Conservation (phyloP, 2,888 invertebrate species). For the Nasonovia ribisnigri region DNA sequence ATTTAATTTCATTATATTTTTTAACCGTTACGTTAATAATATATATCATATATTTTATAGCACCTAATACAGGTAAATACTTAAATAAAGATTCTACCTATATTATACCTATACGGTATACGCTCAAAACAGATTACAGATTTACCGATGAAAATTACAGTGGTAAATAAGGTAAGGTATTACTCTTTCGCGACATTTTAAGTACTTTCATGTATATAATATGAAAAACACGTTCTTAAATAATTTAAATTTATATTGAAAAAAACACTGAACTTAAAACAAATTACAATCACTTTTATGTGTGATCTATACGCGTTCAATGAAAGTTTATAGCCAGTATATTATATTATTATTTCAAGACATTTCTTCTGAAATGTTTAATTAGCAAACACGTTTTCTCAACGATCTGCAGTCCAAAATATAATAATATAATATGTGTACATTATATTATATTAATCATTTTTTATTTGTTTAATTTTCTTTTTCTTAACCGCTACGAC, state of each 20-base stretch:
- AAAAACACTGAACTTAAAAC: neutral
- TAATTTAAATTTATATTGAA: neutral
- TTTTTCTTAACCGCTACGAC: neutral
- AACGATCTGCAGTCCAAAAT: neutral
- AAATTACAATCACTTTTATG: slow-evolving; percentile 1
- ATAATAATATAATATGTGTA: neutral
- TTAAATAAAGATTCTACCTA: too few relatives aligned
- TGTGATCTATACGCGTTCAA: neutral
- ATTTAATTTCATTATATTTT: neutral
- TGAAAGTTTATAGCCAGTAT: neutral
- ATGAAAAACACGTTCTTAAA: neutral
- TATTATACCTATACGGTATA: neutral
- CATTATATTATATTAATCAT: neutral
- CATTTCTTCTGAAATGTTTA: neutral
- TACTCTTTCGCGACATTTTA: neutral
- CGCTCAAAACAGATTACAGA: neutral
- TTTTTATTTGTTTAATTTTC: neutral
- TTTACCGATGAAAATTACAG: neutral
- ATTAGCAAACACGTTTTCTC: neutral
- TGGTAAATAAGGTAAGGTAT: neutral
- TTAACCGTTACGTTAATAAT: neutral
- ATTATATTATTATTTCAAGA: neutral
- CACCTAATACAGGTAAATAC: neutral
- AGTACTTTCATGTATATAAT: neutral
- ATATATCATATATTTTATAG: neutral